These are phyloP conservation scores for Mesoligia furuncula DNA, from an alignment of 2,888 invertebrate species.

Conservation along the genomic window DNA sequence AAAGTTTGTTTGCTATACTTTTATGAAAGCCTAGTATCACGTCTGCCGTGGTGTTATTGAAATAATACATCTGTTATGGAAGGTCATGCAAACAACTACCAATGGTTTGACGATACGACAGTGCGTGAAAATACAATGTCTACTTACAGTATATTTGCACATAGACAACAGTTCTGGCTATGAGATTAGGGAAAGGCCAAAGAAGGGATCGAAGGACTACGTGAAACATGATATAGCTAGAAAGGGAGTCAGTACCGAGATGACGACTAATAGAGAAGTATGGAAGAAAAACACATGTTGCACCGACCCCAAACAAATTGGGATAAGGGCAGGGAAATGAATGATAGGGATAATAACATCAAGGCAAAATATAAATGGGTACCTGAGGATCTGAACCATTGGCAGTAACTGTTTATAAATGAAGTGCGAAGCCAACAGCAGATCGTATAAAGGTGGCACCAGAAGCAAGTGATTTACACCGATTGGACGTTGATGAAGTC, in stretches of 20 bases:
- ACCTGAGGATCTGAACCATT: neutral
- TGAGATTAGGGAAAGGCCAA: neutral
- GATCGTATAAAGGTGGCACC: neutral
- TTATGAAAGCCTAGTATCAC: conserved; percentile 36
- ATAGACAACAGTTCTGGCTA: too few relatives aligned
- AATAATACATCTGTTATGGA: neutral
- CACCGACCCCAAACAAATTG: neutral
- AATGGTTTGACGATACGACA: neutral
- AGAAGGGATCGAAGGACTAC: neutral
- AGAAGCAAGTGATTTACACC: conserved; percentile 25
- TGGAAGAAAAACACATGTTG: neutral
- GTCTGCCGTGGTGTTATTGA: neutral
- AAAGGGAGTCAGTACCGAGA: neutral
- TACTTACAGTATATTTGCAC: neutral
- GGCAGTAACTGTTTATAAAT: neutral
- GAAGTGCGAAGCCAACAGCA: neutral
- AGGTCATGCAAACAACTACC: too few relatives aligned
- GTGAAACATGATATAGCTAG: neutral
- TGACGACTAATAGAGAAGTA: too few relatives aligned
- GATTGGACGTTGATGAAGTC: conserved; percentile 38
- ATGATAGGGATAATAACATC: neutral
- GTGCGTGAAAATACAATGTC: neutral
- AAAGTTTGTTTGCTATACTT: conserved; percentile 23
- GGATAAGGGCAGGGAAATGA: neutral
- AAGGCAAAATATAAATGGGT: neutral